Evolutionary conservation across 2,113 vertebrate species (phyloP), one percentile per base, ranked within the genome.

Genomic region (Brienomyrus brachyistius): DNA sequence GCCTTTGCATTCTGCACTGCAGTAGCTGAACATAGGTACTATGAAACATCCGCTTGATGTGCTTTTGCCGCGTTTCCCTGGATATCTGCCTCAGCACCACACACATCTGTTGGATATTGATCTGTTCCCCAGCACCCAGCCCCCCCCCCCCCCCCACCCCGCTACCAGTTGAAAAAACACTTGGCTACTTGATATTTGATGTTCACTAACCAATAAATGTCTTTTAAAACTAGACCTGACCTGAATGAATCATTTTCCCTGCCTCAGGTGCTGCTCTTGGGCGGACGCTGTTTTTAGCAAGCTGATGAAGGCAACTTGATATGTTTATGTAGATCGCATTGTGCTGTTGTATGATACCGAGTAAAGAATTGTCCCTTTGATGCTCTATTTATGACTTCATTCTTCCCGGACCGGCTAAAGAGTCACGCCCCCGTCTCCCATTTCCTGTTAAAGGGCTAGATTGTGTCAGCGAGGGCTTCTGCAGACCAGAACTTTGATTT

Each of bases 161-260:
- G 31, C 51, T 56, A n/a, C 82, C 50, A 87, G 50, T 48, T 87
- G 85, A 17, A 56, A 54, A 54, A 87, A 52, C 51, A 50, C 51
- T 87, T 40, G 48, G 27, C 85, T 84, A 45, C 82, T 84, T 48
- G 82, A 87, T 87, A 87, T 54, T 86, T 86, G 83, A 86, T 87
- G 85, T 87, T 87, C 85, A 51, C 85, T 54, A 86, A 51, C 85
- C 27, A 87, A 87, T 87, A 54, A 87, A 87, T 54, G 50, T 48
- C 51, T 87, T 87, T 87, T 87, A 87, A 84, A 54, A 87, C 85
- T 56, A 87, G 21, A 54, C 23, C 27, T 40, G 27, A 87, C n/a
- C 9, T 21, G 85, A 54, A 87, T 87, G 85, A 54, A 19, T 35
- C 48, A 15, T 31, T 15, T 87, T 87, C 56, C 10, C 6, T 27